Evolutionary conservation across 2,888 invertebrate genomes (phyloP), one percentile per base, ranked within the genome.

Genomic region (Hypselothyrea guttata): DNA sequence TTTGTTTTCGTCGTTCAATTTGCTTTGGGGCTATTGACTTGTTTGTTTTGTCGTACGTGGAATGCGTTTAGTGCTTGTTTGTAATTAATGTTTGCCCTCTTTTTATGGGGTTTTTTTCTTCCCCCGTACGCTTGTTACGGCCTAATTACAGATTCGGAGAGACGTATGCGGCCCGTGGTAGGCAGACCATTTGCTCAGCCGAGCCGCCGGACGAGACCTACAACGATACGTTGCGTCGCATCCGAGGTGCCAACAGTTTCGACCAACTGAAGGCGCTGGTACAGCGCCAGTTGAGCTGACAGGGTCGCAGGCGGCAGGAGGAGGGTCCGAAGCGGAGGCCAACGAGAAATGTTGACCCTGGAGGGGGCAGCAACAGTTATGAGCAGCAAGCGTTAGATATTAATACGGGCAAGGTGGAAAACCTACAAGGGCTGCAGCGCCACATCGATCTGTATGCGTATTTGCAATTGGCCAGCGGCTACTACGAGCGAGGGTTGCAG

Each of bases 401-500:
- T 78, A 74, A 67, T 70, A 63, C 63, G 44, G 45, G 16, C 22
- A 47, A 58, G 48, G 46, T 48, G 68, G 83, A 78, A 78, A 74
- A 48, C 78, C 69, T 59, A 84, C 81, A 77, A 78, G 30, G 31
- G 16, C 64, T 44, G 42, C 57, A 49, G 27, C 53, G 28, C n/a
- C 63, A 49, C 52, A 64, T 79, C 46, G 84, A 84, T 54, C 63
- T 70, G 12, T 68, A 71, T 53, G 74, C 64, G 57, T 78, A 83
- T 65, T 79, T 81, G 72, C 85, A 86, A 71, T 71, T 89, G 75
- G 90, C 90, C 57, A 84, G 76, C 42, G 83, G 87, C 55, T 89
- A 87, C 64, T 90, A 90, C 71, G 79, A 89, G 69, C 83, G 88
- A 48, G 88, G 88, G 52, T 86, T 89, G 78, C 84, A 87, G 28